Percentiles rank a stretch among this genome's conserved stretches.
Conservation (phyloP, 2,797 vertebrate species). For the Tolypeutes matacus region DNA sequence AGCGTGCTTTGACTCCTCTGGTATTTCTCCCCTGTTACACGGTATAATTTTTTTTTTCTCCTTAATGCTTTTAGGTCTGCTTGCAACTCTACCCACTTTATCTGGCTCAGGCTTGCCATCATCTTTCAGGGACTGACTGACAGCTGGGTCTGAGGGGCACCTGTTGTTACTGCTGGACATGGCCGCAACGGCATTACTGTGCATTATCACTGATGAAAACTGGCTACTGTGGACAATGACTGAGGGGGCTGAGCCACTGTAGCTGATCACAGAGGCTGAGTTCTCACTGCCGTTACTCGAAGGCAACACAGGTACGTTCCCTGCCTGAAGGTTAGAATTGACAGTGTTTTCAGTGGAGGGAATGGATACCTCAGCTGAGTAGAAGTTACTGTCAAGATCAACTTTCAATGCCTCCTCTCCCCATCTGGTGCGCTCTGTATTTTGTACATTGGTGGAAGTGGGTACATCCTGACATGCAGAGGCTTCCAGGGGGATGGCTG, state of each 20-base stretch:
- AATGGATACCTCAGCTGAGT: slow-evolving; percentile 79
- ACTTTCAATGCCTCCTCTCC: slow-evolving; percentile 83
- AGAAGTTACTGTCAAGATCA: slow-evolving; percentile 81
- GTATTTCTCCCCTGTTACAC: slow-evolving; percentile 88
- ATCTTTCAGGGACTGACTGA: slow-evolving; percentile 83
- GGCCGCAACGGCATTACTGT: slow-evolving; percentile 88
- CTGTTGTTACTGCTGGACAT: slow-evolving; percentile 81
- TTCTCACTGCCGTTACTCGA: slow-evolving; percentile 81
- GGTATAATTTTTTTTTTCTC: slow-evolving; percentile 85
- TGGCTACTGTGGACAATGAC: slow-evolving; percentile 90
- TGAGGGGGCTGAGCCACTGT: slow-evolving; percentile 89
- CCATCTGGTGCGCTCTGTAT: slow-evolving; percentile 83
- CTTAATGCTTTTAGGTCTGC: slow-evolving; percentile 85
- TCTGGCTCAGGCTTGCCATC: slow-evolving; percentile 85
- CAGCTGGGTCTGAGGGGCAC: slow-evolving; percentile 62
- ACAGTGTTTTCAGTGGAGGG: slow-evolving; percentile 68
- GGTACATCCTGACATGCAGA: slow-evolving; percentile 86
- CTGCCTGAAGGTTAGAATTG: slow-evolving; percentile 66
- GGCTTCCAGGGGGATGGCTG: slow-evolving; percentile 91
- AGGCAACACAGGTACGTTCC: slow-evolving; percentile 71
- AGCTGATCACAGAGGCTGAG: slow-evolving; percentile 89
- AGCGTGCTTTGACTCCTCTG: slow-evolving; percentile 88
- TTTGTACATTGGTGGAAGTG: slow-evolving; percentile 77
- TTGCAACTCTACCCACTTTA: slow-evolving; percentile 82
- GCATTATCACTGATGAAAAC: slow-evolving; percentile 89